Evolutionary conservation across 1,140 invertebrate species (phyloP), one percentile per base, ranked within the genome.

Genomic region (Scaptomyza pallida): DNA sequence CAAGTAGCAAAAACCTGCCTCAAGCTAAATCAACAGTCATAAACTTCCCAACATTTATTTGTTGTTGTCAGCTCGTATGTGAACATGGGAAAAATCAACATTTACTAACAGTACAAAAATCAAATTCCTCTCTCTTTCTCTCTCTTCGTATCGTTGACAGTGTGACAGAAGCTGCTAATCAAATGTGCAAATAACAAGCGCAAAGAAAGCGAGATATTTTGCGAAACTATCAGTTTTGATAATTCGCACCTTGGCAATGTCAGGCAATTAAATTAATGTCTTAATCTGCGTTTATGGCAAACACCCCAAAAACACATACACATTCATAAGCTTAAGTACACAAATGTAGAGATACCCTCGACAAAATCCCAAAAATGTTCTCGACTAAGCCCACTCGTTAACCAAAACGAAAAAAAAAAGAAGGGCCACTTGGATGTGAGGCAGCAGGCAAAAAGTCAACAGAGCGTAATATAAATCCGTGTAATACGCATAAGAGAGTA

Each of bases 391-490:
- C 76, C 74, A 77, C 76, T 79, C 64, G 59, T 68, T 60, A 57
- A 51, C 75, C 33, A n/a, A 37, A 75, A 78, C n/a, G n/a, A n/a
- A n/a, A 21, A 21, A 21, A 9, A 9, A 30, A 9, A 30, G 9
- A 30, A 30, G 70, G 74, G 71, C 74, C 82, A 88, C 82, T 86
- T 82, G 83, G 72, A 71, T 16, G n/a, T n/a, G 68, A 69, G 70
- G 68, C 72, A 68, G 33, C 12, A 63, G 35, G 72, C 78, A 89
- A 63, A n/a, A 90, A 89, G 86, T 89, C 86, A 89, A 89, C 90
- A 90, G 86, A 89, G 82, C 86, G 88, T 89, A 90, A 89, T 88
- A 79, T 61, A 89, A 81, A 90, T 86, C 86, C 81, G 63, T 88
- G 82, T 89, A 89, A 89, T 79, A 15, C 77, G 43, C 41, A 41